phyloP scores from a whole-genome alignment of 1,140 invertebrate genomes.

The Euura saliciscinereae region DNA sequence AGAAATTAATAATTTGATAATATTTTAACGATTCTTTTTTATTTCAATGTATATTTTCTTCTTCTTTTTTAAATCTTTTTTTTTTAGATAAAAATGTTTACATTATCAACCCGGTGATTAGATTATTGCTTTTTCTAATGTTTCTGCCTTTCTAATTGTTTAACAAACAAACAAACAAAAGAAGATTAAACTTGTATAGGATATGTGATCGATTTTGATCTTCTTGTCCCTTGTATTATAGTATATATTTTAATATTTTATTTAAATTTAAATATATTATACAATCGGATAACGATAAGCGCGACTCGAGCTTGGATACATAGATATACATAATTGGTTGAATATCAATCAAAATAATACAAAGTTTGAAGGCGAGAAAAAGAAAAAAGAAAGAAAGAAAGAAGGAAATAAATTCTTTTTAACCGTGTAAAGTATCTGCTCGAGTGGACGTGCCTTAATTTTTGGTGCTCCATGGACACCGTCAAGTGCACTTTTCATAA shows the following conservation, averaged over 20 bases:
- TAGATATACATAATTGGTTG: neutral
- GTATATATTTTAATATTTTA: neutral
- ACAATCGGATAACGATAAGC: no score
- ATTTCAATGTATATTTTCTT: neutral
- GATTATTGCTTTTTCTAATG: neutral
- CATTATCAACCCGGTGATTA: no score
- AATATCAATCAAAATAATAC: neutral
- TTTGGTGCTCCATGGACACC: conserved; percentile 58
- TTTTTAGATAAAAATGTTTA: no score
- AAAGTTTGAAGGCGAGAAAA: no score
- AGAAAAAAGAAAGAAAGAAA: neutral
- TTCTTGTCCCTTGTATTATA: neutral
- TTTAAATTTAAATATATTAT: neutral
- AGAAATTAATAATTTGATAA: no score
- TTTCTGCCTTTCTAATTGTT: neutral
- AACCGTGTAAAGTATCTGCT: conserved; percentile 48
- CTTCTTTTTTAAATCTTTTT: neutral
- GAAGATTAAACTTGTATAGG: neutral
- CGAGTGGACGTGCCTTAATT: conserved; percentile 51
- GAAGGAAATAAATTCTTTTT: neutral
- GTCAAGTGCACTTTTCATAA: conserved; percentile 58
- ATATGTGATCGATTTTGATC: neutral
- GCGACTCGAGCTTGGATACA: no score
- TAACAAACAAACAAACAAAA: no score
- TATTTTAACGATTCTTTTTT: neutral